Base-by-base conservation (phyloP, 2,888 invertebrate species). In the Rhagophthalmus giganteus region DNA sequence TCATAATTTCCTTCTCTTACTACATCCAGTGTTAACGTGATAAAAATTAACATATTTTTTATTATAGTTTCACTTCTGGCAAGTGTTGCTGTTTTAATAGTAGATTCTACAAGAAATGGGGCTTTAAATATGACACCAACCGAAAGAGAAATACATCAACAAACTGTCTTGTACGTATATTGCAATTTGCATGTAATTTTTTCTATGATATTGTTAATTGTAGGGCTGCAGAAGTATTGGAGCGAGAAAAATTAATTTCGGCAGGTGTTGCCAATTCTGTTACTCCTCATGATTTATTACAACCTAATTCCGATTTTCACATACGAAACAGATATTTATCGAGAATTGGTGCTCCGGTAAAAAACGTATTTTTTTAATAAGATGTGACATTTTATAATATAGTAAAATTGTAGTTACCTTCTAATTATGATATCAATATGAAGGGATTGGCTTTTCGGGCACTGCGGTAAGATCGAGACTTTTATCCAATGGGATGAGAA, bases 11-110 rank as follows among this genome's bases (percentile, higher is more conserved):
- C n/a, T n/a, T n/a, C n/a, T n/a, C n/a, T n/a, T n/a, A n/a, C n/a
- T n/a, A n/a, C n/a, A n/a, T n/a, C n/a, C n/a, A n/a, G n/a, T n/a
- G n/a, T n/a, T n/a, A n/a, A n/a, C n/a, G n/a, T n/a, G n/a, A n/a
- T n/a, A n/a, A n/a, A n/a, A n/a, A n/a, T n/a, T n/a, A n/a, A n/a
- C n/a, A n/a, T n/a, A n/a, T n/a, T 16, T 52, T 63, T 64, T 64
- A 54, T 58, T 74, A 72, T 66, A 88, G 90, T 89, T 67, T 83
- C 92, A 1, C 73, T 93, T 45, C 74, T 88, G 58, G 82, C 86
- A n/a, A 85, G 86, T 8, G 77, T 87, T 34, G 74, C 84, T 8
- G 84, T 94, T 58, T 90, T 87, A 81, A 78, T 88, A 15, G 75
- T 85, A 55, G 88, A 93, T 48, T 57, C 41, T 20, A 67, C 67